Evolutionary conservation across 2,113 vertebrate species (phyloP), one percentile per base, ranked within the genome.

Genomic region (Pavo muticus): DNA sequence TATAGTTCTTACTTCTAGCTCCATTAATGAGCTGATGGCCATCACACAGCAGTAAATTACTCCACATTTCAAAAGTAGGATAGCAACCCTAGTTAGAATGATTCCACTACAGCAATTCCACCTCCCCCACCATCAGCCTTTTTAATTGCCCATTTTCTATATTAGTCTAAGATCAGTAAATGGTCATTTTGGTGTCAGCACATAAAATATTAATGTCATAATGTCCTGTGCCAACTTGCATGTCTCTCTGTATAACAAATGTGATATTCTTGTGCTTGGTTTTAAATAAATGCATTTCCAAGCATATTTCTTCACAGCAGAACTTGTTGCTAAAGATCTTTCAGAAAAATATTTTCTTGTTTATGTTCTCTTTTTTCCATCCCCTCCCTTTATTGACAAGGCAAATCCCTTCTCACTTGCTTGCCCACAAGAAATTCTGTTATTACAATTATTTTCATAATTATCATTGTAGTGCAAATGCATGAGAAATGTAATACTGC

Each of bases 111-210:
- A 88, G 65, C 88, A 74, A 14, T 20, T 68, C 59, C 60, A 4
- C 48, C 74, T 50, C 57, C 14, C 30, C 67, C 45, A 11, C 40
- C 40, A 29, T 8, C 50, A 37, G 77, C 92, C 84, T 42, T 45
- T 86, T 89, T 85, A 89, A 93, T 64, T 87, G 89, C 89, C 73
- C 37, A 8, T 87, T 93, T 93, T 70, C 84, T 89, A 79, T 82
- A 87, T 84, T 1, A 89, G 40, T 8, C 63, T 25, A 80, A 87
- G 84, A 93, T 80, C 80, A 93, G 44, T 57, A 94, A 83, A 91
- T 50, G 48, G 14, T 47, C 13, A 17, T 75, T 78, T 15, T 32
- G 54, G 77, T 87, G 92, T 86, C 88, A 91, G 61, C 61, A 68
- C 30, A 87, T 52, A 57, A 65, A 82, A 48, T 23, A 93, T 50